Base-by-base conservation (phyloP, 2,888 invertebrate species). In the Acanthosepion pharaonis region DNA sequence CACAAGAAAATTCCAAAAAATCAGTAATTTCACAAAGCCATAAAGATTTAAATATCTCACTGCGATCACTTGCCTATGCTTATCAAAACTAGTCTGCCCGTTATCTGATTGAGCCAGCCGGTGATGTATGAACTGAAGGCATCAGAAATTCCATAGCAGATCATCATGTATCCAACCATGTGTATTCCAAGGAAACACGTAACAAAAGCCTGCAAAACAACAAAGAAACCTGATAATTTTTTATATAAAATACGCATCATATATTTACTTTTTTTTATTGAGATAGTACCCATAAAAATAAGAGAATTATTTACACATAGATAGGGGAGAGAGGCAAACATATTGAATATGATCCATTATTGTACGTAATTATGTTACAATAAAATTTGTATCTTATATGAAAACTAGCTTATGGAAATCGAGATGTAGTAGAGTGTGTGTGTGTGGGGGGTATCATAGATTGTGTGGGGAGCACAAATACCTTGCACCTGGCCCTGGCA, bases 101-200 rank as follows among this genome's bases (percentile, higher is more conserved):
- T 98, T 97, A 98, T 98, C 97, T 99, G 99, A 98, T 99, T 99
- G 94, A 99, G 98, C 0, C 99, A 98, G 6, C 99, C 99, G 97
- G 99, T 99, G 48, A 99, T 98, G 95, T 99, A 98, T 55, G 99
- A 99, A 97, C 99, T 99, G 94, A 98, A 98, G 0, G 99, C 99
- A 97, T 99, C 99, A 91, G 98, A 99, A 0, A 99, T 98, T 4
- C 99, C 99, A 97, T 99, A 99, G 97, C 99, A 99, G 97, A 99
- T 99, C 99, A 99, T 99, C 94, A 99, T 99, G 98, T 99, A 99
- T 94, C 99, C 99, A 94, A 99, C 99, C 96, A 98, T 98, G 96
- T 99, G 98, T 94, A 99, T 98, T 55, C 99, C 98, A 9, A 97
- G 96, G 0, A 97, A 96, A 95, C 97, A 97, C 0, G 97, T 97